phyloP scores from a whole-genome alignment of 2,888 invertebrate genomes.

The Metalampra italica region DNA sequence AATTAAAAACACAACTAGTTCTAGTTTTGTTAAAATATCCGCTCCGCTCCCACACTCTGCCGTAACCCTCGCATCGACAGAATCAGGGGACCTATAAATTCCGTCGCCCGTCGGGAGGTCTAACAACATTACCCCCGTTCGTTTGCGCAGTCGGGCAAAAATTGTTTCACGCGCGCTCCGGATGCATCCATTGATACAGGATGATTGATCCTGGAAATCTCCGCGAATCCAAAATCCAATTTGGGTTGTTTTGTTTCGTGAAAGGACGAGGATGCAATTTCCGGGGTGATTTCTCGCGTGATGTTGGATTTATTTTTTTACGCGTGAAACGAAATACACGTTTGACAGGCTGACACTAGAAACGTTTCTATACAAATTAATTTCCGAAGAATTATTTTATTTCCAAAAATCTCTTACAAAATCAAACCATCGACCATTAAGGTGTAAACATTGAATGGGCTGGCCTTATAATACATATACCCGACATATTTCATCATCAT shows the following conservation, averaged over 20 bases:
- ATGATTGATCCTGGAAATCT: background rate
- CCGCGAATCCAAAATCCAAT: background rate
- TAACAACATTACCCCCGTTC: background rate
- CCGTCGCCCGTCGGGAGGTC: slow-evolving; percentile 17
- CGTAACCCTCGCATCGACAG: background rate
- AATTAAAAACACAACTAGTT: too few relatives aligned
- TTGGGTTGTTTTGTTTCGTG: background rate
- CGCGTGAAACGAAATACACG: too few relatives aligned
- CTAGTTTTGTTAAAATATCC: background rate
- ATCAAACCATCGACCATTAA: too few relatives aligned
- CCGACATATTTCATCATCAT: too few relatives aligned
- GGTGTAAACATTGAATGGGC: too few relatives aligned
- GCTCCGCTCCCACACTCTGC: background rate
- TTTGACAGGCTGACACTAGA: too few relatives aligned
- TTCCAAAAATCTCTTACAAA: too few relatives aligned
- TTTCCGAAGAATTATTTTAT: too few relatives aligned
- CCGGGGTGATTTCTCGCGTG: background rate
- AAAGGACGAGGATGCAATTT: background rate
- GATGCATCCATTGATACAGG: slow-evolving; percentile 21
- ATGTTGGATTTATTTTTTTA: too few relatives aligned
- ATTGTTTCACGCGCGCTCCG: slow-evolving; percentile 24
- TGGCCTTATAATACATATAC: too few relatives aligned
- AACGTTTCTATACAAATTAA: too few relatives aligned
- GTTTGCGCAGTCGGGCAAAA: slow-evolving; percentile 13
- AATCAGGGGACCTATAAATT: slow-evolving; percentile 26